Percentiles rank a stretch among this genome's conserved stretches.
phyloP scores from a whole-genome alignment of 2,888 invertebrate genomes.

The Euzetes globulus region DNA sequence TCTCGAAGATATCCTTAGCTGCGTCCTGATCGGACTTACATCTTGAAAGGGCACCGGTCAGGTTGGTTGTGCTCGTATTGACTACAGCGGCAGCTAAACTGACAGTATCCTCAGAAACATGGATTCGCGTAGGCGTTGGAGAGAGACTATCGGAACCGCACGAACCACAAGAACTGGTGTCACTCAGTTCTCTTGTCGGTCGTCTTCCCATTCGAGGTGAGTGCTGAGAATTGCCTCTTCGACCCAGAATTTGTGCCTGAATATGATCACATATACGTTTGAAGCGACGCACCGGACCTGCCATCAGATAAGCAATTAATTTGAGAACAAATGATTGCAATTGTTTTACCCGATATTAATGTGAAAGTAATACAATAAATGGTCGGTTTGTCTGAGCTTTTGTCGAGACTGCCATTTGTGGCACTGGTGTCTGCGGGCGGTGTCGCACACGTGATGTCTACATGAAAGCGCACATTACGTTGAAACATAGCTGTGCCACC shows the following conservation, averaged over 20 bases:
- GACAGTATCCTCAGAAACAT: conserved; percentile 40
- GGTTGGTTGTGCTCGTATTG: conserved; percentile 36
- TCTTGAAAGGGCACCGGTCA: conserved; percentile 40
- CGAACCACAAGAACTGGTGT: conserved; percentile 62
- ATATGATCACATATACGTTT: conserved; percentile 93
- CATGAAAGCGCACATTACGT: conserved; percentile 87
- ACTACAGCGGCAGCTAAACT: conserved; percentile 37
- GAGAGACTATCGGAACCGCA: conserved; percentile 60
- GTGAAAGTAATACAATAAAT: conserved; percentile 91
- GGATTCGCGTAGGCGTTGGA: conserved; percentile 42
- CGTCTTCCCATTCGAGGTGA: conserved; percentile 49
- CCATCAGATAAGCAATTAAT: conserved; percentile 40
- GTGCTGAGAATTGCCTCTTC: conserved; percentile 43
- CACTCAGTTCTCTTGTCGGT: conserved; percentile 59
- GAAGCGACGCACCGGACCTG: conserved; percentile 89
- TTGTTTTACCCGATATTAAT: conserved; percentile 68
- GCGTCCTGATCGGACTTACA: conserved; percentile 43
- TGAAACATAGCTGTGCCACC: conserved; percentile 94
- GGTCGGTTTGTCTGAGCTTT: conserved; percentile 39
- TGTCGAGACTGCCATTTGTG: conserved; percentile 27
- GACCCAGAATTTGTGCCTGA: conserved; percentile 67
- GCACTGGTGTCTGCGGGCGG: conserved; percentile 26
- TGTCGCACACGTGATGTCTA: conserved; percentile 49
- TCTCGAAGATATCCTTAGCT: conserved; percentile 41
- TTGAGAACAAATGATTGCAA: not conserved